Evolutionary conservation across 2,113 vertebrate species (phyloP).

Genomic region (Copsychus sechellarum): DNA sequence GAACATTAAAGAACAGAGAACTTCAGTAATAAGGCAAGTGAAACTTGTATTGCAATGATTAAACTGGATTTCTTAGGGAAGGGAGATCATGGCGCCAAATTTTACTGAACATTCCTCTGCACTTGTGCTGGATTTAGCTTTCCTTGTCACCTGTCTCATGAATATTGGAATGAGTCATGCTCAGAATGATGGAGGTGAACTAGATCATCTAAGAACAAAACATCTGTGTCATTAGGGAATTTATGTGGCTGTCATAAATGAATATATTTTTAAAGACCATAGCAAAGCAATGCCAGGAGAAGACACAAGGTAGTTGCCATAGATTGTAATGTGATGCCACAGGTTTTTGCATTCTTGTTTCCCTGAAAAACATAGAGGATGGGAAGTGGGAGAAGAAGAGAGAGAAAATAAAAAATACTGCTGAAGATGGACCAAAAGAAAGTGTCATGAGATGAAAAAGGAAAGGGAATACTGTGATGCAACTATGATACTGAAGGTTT

Average conservation of each 20-base stretch:
- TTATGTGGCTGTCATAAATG: not conserved
- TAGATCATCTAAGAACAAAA: not conserved
- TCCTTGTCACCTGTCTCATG: not conserved
- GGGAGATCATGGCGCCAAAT: not conserved
- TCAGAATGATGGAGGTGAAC: not conserved
- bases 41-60: not conserved
- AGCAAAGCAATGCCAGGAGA: not conserved
- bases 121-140: not conserved
- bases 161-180: not conserved
- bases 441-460: conserved; percentile 31
- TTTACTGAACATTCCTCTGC: not conserved
- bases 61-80: not conserved
- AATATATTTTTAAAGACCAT: not conserved
- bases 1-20: not conserved
- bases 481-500: not conserved
- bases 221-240: not conserved
- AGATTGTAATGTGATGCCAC: not conserved
- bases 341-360: conserved; percentile 23
- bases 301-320: not conserved
- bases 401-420: not conserved
- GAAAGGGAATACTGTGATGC: conserved; percentile 8
- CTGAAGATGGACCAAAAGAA: not conserved
- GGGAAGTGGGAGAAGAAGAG: not conserved
- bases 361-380: not conserved
- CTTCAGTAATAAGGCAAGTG: not conserved